Evolutionary conservation across 2,797 vertebrate species (phyloP).

Genomic region (Anguilla marmorata): DNA sequence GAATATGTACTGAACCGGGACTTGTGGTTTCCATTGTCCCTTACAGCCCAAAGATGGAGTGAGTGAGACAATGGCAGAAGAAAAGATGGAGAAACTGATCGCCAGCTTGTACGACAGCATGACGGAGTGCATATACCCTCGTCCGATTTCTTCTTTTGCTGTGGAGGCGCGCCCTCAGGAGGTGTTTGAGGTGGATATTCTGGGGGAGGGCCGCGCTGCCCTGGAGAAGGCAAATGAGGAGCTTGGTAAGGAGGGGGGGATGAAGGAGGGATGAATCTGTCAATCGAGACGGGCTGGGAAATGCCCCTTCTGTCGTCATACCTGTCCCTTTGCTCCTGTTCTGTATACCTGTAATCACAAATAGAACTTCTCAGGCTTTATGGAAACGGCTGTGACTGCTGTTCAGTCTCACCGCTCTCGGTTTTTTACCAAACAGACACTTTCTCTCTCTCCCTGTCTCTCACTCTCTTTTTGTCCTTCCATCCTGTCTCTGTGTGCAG

Average conservation of each 20-base stretch:
- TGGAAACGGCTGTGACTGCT: not conserved
- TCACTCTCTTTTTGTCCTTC: constrained; percentile 8
- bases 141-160: constrained; percentile 77
- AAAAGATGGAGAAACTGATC: constrained; percentile 63
- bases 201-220: constrained; percentile 73
- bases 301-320: not conserved
- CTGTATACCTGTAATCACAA: not conserved
- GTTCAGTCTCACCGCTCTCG: not conserved
- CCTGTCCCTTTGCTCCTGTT: not conserved
- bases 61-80: constrained; percentile 35
- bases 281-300: not conserved
- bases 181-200: constrained; percentile 76
- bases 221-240: constrained; percentile 79
- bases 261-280: not conserved
- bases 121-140: constrained; percentile 82
- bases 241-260: constrained; percentile 61
- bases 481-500: constrained; percentile 47
- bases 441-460: not conserved
- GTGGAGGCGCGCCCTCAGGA: constrained; percentile 67
- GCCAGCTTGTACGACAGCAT: constrained; percentile 78
- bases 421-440: not conserved
- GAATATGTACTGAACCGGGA: not conserved
- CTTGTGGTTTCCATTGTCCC: not conserved
- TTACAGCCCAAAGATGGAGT: constrained; percentile 48
- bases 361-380: not conserved